Base-by-base conservation (phyloP, 1,140 invertebrate genomes). In the Aphelenchoides besseyi region DNA sequence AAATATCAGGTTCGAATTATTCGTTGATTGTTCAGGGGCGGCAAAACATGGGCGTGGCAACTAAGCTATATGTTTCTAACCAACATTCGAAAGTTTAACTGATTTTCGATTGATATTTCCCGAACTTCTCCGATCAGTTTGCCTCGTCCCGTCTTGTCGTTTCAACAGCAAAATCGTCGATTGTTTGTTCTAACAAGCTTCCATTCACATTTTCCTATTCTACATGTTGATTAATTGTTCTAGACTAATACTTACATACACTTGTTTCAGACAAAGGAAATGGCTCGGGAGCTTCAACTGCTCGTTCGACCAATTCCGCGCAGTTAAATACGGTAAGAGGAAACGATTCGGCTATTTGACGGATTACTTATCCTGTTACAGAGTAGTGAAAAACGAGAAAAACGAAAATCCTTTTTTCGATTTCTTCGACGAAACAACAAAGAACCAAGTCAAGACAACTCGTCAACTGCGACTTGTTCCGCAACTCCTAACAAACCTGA, bases 361-460 rank as follows among this genome's bases (percentile, higher is more conserved):
- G 41, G 23, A 48, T 23, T 23, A 23, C 41, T 29, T 33, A 36
- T 53, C 36, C 36, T 12, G n/a, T 35, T 66, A n/a, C 8, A 66
- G 63, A 66, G 63, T 33, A 29, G 16, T 12, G 63, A 66, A 12
- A 66, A 66, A 53, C 63, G 63, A 26, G 32, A 32, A 32, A 66
- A 66, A 35, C 63, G 63, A 12, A 66, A 66, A 32, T 66, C 63
- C 26, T 66, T 66, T 29, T 66, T 66, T 29, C 16, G 32, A 1
- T 66, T 66, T 33, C 63, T 66, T 33, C 63, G 63, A 0, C 63
- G 63, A 9, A 66, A 66, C 63, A 66, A 66, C 32, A 66, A 66
- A 32, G 63, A 66, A 33, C 30, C 63, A 12, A 66, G 16, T 33
- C 59, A 61, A 30, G 63, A 66, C 36, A 16, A 66, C n/a, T 26